Evolutionary conservation across 2,888 invertebrate genomes (phyloP).

Genomic region (Eupithecia centaureata): DNA sequence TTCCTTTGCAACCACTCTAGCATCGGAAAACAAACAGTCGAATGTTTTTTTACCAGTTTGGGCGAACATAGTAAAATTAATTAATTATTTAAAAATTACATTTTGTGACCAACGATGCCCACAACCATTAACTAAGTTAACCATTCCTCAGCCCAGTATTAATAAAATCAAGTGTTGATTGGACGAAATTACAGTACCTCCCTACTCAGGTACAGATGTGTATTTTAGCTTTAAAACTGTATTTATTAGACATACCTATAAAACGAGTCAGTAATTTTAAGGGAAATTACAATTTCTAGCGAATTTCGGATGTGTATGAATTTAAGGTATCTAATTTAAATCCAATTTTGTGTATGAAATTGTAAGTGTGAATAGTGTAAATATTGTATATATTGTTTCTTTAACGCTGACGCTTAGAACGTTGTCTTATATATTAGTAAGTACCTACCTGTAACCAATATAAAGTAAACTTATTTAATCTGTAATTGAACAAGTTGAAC

Average conservation of each 20-base stretch:
- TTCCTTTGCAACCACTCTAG: neutral
- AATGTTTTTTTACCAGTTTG: neutral
- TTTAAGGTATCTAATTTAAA: conserved; percentile 1
- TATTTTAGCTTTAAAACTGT: conserved; percentile 67
- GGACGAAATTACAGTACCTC: conserved; percentile 40
- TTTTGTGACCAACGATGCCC: conserved; percentile 16
- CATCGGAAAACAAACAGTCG: neutral
- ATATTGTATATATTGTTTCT: conserved; percentile 40
- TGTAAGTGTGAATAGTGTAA: conserved; percentile 16
- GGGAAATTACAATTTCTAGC: conserved; percentile 53
- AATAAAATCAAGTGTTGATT: conserved; percentile 43
- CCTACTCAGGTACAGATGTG: conserved; percentile 37
- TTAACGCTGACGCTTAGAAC: conserved; percentile 24
- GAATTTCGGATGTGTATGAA: conserved; percentile 45
- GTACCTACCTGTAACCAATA: too few species aligned
- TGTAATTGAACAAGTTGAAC: neutral
- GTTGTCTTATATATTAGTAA: conserved; percentile 1
- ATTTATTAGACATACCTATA: conserved; percentile 51
- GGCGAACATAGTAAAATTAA: neutral
- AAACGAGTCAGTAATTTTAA: conserved; percentile 81
- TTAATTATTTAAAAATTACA: neutral
- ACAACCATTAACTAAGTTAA: conserved; percentile 54
- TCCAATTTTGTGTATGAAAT: neutral
- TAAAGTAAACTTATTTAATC: too few species aligned
- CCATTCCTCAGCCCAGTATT: conserved; percentile 76